Evolutionary conservation across 2,888 invertebrate genomes (phyloP).

Genomic region (Netelia inedita): DNA sequence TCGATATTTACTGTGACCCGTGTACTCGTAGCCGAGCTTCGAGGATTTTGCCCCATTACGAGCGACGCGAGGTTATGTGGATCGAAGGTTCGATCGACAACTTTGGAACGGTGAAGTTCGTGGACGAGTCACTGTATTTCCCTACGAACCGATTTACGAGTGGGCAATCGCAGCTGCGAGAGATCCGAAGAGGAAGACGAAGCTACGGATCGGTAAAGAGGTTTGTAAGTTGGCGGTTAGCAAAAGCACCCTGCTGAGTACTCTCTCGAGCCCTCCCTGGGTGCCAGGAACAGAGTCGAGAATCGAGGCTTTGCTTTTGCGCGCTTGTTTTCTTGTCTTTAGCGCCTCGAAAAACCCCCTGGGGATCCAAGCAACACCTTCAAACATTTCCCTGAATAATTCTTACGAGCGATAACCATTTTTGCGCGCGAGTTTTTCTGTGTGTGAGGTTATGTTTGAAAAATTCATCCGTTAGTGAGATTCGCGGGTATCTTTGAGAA

Average conservation of each 20-base stretch:
- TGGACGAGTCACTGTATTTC: slow-evolving; percentile 66
- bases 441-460: not conserved
- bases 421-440: not conserved
- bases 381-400: not conserved
- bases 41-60: slow-evolving; percentile 74
- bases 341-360: slow-evolving; percentile 30
- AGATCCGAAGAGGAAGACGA: slow-evolving; percentile 71
- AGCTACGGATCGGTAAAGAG: slow-evolving; percentile 84
- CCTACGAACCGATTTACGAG: slow-evolving; percentile 81
- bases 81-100: slow-evolving; percentile 27
- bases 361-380: not conserved
- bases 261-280: slow-evolving; percentile 74
- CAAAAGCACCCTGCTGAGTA: slow-evolving; percentile 81
- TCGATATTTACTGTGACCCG: slow-evolving; percentile 81
- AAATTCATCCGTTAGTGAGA: slow-evolving; percentile 16
- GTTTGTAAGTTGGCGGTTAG: slow-evolving; percentile 83
- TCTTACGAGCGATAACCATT: not conserved
- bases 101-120: slow-evolving; percentile 30
- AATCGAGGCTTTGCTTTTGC: slow-evolving; percentile 21
- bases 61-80: not conserved
- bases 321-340: slow-evolving; percentile 38
- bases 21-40: slow-evolving; percentile 77
- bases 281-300: slow-evolving; percentile 61
- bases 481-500: slow-evolving; percentile 21
- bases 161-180: slow-evolving; percentile 75